Evolutionary conservation across 2,113 vertebrate species (phyloP).

Genomic region (Numenius arquata): DNA sequence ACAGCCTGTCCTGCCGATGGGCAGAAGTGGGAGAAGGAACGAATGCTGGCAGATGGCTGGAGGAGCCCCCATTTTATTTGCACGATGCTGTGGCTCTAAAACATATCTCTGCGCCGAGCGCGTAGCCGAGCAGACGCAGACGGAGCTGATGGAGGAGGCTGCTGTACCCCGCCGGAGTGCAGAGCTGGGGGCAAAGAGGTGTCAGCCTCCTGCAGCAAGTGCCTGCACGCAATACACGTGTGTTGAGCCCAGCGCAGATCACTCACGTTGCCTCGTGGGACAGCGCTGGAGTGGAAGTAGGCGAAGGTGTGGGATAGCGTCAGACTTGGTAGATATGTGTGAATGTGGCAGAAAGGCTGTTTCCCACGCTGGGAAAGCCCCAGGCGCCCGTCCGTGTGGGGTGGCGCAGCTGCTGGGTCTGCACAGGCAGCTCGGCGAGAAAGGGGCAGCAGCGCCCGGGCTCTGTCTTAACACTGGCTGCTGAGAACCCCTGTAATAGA

Average conservation of each 20-base stretch:
- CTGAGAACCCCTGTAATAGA: neutral
- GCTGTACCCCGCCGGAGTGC: neutral
- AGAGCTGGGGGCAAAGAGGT: neutral
- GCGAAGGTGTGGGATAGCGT: accelerated
- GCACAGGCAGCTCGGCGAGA: accelerated
- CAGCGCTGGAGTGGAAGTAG: neutral
- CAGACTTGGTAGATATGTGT: neutral
- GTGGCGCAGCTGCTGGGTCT: neutral
- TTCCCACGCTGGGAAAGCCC: neutral
- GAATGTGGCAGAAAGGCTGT: neutral
- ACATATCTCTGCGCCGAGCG: accelerated
- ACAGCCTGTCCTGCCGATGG: neutral
- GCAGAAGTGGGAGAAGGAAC: neutral
- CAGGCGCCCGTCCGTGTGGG: accelerated
- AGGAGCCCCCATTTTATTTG: accelerated
- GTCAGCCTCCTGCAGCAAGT: neutral
- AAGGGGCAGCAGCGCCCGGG: accelerated
- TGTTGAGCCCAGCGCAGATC: neutral
- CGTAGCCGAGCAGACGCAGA: neutral
- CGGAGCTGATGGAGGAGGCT: neutral
- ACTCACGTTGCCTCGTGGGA: accelerated
- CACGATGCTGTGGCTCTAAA: accelerated
- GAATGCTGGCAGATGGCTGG: neutral
- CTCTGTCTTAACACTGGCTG: neutral
- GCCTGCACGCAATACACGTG: accelerated